phyloP scores from a whole-genome alignment of 2,888 invertebrate species.

The Eristalis arbustorum region DNA sequence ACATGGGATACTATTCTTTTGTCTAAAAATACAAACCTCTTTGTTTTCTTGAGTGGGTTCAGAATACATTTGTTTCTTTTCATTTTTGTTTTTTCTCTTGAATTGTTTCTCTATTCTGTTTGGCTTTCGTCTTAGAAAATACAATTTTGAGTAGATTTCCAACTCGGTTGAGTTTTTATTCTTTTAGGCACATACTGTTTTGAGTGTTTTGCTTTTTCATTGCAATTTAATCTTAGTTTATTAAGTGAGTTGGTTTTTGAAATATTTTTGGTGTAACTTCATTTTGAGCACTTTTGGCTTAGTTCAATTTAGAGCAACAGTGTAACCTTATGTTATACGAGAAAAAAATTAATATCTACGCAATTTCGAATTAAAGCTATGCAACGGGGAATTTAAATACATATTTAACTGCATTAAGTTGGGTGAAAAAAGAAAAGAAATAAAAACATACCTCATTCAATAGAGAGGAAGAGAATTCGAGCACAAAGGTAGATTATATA shows the following conservation, averaged over 20 bases:
- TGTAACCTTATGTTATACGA: slow-evolving; percentile 8
- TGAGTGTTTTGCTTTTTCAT: slow-evolving; percentile 5
- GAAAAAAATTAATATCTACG: not conserved
- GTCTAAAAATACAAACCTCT: slow-evolving; percentile 67
- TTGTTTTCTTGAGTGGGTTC: slow-evolving; percentile 48
- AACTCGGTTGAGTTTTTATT: slow-evolving; percentile 6
- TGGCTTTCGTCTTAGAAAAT: slow-evolving; percentile 29
- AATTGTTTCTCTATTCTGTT: not conserved
- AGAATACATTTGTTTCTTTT: not conserved
- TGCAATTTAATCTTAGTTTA: slow-evolving; percentile 4
- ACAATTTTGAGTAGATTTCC: slow-evolving; percentile 11
- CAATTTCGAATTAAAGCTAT: slow-evolving; percentile 23
- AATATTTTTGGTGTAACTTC: slow-evolving; percentile 20
- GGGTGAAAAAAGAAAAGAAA: not conserved
- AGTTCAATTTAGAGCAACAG: slow-evolving; percentile 27
- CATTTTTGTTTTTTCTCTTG: not conserved
- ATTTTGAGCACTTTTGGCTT: slow-evolving; percentile 11
- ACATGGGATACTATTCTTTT: not conserved
- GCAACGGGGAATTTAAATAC: not conserved
- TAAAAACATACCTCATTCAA: not conserved
- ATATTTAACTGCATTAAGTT: not conserved
- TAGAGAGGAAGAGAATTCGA: too few relatives aligned
- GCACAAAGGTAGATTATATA: too few relatives aligned
- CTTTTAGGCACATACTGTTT: slow-evolving; percentile 65
- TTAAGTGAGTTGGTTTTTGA: slow-evolving; percentile 12